phyloP scores from a whole-genome alignment of 2,888 invertebrate species.

The Chrysotoxum bicinctum region DNA sequence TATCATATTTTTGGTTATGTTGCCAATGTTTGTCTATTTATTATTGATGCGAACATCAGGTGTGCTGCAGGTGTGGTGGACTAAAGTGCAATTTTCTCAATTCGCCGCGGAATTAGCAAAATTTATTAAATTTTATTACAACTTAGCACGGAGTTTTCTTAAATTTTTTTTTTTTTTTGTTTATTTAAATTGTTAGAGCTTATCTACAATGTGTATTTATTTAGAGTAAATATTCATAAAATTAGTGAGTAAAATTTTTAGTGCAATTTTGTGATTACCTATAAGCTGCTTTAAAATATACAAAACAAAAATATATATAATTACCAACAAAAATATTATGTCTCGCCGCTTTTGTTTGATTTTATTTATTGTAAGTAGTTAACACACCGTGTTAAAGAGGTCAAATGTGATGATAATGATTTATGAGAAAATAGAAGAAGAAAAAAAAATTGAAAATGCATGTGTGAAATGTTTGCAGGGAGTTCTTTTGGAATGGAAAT shows the following conservation, averaged over 20 bases:
- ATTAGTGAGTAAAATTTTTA: constrained; percentile 14
- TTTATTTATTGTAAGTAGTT: constrained; percentile 61
- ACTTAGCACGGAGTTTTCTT: constrained; percentile 7
- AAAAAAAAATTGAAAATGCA: background rate
- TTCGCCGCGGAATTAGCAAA: constrained; percentile 23
- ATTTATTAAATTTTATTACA: background rate
- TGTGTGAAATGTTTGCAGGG: constrained; percentile 45
- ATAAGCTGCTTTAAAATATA: background rate
- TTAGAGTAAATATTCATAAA: constrained; percentile 39
- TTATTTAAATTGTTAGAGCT: background rate
- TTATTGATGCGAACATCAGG: constrained; percentile 64
- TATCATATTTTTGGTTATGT: constrained; percentile 66
- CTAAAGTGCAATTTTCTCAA: constrained; percentile 56
- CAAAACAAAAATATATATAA: background rate
- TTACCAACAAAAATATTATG: constrained; percentile 21
- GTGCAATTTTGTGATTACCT: constrained; percentile 8
- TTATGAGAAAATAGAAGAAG: background rate
- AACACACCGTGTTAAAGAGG: constrained; percentile 19
- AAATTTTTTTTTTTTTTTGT: background rate
- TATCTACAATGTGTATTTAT: constrained; percentile 22
- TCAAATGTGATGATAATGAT: constrained; percentile 18
- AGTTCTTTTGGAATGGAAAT: constrained; percentile 43
- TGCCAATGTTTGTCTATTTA: constrained; percentile 70
- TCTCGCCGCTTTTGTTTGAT: constrained; percentile 48
- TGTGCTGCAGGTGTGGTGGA: constrained; percentile 68